Percentiles rank a stretch among this genome's conserved stretches.
These are phyloP conservation scores for Enteromius viviparus DNA, from an alignment of 2,797 vertebrate genomes.

Conservation along the genomic window DNA sequence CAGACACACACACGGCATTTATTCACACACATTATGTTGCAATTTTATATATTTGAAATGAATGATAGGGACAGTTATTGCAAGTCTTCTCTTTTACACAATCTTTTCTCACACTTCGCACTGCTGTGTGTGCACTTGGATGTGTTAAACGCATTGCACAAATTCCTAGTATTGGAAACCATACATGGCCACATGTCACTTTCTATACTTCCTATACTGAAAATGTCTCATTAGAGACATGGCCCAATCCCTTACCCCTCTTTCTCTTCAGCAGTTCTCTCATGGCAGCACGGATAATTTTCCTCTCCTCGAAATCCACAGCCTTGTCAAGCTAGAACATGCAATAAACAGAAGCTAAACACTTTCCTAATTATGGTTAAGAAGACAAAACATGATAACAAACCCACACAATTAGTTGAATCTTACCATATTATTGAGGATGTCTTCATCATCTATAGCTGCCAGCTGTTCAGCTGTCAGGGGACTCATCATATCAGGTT, in stretches of 20 bases:
- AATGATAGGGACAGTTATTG: too few relatives aligned
- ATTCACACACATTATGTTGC: too few relatives aligned
- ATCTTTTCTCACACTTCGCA: too few relatives aligned
- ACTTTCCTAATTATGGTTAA: conserved; percentile 39
- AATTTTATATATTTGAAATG: too few relatives aligned
- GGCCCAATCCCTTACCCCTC: conserved; percentile 76
- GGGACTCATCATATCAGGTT: conserved; percentile 1
- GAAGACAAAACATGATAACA: conserved; percentile 6
- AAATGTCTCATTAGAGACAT: background rate
- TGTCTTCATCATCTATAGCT: conserved; percentile 88
- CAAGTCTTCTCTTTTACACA: too few relatives aligned
- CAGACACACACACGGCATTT: too few relatives aligned
- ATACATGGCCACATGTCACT: too few relatives aligned
- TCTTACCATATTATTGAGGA: conserved; percentile 92
- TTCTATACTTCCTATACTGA: background rate
- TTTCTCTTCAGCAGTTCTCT: conserved; percentile 92
- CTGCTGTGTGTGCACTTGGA: too few relatives aligned
- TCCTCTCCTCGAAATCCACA: conserved; percentile 87
- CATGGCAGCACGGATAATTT: conserved; percentile 87
- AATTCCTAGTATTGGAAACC: too few relatives aligned
- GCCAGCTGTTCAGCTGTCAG: conserved; percentile 79
- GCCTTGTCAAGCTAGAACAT: conserved; percentile 84
- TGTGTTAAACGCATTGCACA: too few relatives aligned
- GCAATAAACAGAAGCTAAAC: conserved; percentile 37
- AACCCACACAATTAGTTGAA: background rate